Base-by-base conservation (phyloP, 2,113 vertebrate species). In the Cottus gobio region DNA sequence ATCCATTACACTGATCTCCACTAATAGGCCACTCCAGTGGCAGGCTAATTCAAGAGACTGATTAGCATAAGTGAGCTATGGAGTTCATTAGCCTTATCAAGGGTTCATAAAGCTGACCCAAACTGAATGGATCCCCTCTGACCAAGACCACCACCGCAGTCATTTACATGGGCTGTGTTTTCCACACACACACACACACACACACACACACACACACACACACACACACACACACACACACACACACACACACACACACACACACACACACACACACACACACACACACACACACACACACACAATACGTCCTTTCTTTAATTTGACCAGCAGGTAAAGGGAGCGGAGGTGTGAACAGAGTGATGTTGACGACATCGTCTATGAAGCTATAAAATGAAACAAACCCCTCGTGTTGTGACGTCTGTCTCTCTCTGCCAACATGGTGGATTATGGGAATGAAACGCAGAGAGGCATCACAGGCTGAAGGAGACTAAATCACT, bases 61-160 rank as follows among this genome's bases (percentile, higher is more conserved):
- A 90, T 90, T 88, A 88, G 52, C 84, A 88, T 87, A 87, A 82
- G 80, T 88, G 84, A 91, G 90, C 82, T 87, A 87, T 87, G 75
- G 80, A 75, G 48, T 84, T 87, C 86, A 87, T 91, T 91, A 90
- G 82, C 58, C 69, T 84, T 82, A 87, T 87, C 65, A 84, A 58
- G 82, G 71, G 84, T 80, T 90, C 84, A 88, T 82, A 88, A 85
- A 34, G n/a, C 79, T 75, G 83, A 83, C 54, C 50, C 8, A 71
- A 85, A 81, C 50, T 68, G 63, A 83, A 86, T 83, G 50, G 74
- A 76, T 68, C 52, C 63, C 74, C 62, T 13, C 12, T 74, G 81
- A 78, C 85, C 28, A 7, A 68, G 50, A 66, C 31, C 0, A 48
- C 64, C 71, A 15, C 46, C 16, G 11, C 28, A 75, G 76, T 76